These are phyloP conservation scores for Megalurothrips usitatus DNA, from an alignment of 2,888 invertebrate genomes.

Conservation along the genomic window DNA sequence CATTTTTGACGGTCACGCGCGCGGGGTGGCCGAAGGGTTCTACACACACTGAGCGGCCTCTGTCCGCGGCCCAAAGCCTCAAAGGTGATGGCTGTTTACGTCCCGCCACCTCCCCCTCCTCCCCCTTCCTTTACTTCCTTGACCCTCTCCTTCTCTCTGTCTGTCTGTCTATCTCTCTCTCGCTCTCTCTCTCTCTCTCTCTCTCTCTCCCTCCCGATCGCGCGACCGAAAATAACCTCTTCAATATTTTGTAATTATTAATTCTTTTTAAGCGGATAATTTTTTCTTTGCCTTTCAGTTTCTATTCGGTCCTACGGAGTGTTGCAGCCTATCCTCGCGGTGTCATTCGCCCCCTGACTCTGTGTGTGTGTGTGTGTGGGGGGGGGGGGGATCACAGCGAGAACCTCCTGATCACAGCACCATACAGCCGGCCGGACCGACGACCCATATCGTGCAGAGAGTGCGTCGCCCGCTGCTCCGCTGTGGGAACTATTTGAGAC, in stretches of 20 bases:
- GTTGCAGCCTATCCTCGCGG: no score
- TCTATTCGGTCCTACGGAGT: no score
- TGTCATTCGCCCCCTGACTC: neutral
- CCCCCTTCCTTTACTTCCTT: neutral
- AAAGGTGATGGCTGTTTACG: neutral
- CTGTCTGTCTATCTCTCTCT: neutral
- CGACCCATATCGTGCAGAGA: neutral
- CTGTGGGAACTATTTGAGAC: slow-evolving; percentile 20
- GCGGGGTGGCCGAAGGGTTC: neutral
- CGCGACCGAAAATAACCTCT: no score
- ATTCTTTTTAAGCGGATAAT: no score
- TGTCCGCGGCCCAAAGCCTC: neutral
- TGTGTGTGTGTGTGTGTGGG: neutral
- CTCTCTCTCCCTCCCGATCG: no score
- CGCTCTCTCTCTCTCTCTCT: no score
- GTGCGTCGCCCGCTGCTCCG: neutral
- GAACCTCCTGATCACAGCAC: no score
- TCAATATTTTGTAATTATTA: no score
- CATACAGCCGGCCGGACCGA: no score
- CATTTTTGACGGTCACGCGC: neutral
- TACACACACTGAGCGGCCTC: neutral
- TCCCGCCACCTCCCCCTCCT: no score
- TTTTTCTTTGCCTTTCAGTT: no score
- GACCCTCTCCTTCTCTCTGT: neutral
- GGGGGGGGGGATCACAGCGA: neutral